Conservation (phyloP, 1,140 invertebrate genomes). For the Drosophila ambigua region DNA sequence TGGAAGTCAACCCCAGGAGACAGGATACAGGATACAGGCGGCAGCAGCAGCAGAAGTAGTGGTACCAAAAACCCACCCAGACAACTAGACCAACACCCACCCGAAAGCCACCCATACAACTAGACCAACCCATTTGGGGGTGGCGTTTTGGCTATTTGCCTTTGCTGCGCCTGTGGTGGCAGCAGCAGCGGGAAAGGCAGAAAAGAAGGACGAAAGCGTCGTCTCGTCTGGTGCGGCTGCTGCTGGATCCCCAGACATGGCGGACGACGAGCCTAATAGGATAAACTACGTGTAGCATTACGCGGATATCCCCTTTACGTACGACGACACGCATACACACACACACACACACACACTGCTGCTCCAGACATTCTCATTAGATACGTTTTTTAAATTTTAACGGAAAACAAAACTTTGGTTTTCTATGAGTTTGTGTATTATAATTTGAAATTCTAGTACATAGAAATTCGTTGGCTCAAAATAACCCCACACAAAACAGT, state of each 20-base stretch:
- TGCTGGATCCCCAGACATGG: conserved; percentile 54
- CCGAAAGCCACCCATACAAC: conserved; percentile 14
- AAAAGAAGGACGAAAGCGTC: conserved; percentile 14
- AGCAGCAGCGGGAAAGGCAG: background rate
- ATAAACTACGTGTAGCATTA: conserved; percentile 57
- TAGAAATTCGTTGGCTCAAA: conserved; percentile 43
- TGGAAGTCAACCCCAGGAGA: conserved; percentile 48
- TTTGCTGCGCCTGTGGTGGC: conserved; percentile 32
- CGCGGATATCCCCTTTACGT: conserved; percentile 1
- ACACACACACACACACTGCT: conserved; percentile 11
- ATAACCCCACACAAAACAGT: conserved; percentile 41
- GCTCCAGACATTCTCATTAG: conserved; percentile 22
- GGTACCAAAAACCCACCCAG: conserved; percentile 20
- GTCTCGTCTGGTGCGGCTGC: conserved; percentile 47
- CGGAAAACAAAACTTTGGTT: conserved; percentile 10
- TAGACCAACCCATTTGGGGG: conserved; percentile 44
- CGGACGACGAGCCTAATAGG: conserved; percentile 69
- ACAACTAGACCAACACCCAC: conserved; percentile 20
- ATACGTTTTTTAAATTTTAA: background rate
- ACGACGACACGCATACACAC: conserved; percentile 4
- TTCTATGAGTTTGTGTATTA: conserved; percentile 7
- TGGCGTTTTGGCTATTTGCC: conserved; percentile 63
- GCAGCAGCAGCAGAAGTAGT: conserved; percentile 11
- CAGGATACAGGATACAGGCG: conserved; percentile 7
- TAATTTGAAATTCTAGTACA: conserved; percentile 56